These are phyloP conservation scores for Patella caerulea DNA, from an alignment of 2,888 invertebrate genomes.

Conservation along the genomic window DNA sequence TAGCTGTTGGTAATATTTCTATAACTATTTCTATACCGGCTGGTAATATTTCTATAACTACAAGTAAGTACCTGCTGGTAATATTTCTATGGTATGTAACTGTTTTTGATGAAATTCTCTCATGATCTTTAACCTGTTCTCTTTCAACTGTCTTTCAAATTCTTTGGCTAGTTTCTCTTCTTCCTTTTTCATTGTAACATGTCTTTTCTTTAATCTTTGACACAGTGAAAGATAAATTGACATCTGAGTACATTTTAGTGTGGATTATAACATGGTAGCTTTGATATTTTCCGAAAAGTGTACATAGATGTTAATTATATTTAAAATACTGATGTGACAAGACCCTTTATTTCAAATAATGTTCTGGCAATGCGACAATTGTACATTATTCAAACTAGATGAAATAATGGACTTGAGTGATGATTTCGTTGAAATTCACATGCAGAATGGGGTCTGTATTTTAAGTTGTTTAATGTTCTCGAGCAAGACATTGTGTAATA, in stretches of 20 bases:
- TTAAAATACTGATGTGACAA: too few relatives aligned
- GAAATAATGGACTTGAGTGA: too few relatives aligned
- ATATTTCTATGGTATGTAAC: conserved; percentile 65
- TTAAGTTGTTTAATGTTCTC: too few relatives aligned
- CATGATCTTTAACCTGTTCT: conserved; percentile 62
- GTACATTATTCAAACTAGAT: too few relatives aligned
- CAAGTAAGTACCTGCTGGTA: conserved; percentile 65
- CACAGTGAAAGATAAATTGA: neutral
- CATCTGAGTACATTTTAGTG: neutral
- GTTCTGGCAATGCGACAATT: too few relatives aligned
- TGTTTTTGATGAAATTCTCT: conserved; percentile 64
- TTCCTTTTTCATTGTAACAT: conserved; percentile 46
- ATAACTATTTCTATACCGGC: conserved; percentile 56
- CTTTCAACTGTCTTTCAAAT: conserved; percentile 57
- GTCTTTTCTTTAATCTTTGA: conserved; percentile 43
- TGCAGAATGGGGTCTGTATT: too few relatives aligned
- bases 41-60: conserved; percentile 63
- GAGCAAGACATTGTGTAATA: too few relatives aligned
- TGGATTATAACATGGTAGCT: neutral
- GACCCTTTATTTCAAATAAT: too few relatives aligned
- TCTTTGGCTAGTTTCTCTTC: conserved; percentile 56
- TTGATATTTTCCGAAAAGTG: neutral
- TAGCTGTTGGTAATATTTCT: too few relatives aligned
- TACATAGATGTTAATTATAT: neutral
- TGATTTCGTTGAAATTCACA: too few relatives aligned